Evolutionary conservation across 2,113 vertebrate species (phyloP).

Genomic region (Harpagus bidentatus): DNA sequence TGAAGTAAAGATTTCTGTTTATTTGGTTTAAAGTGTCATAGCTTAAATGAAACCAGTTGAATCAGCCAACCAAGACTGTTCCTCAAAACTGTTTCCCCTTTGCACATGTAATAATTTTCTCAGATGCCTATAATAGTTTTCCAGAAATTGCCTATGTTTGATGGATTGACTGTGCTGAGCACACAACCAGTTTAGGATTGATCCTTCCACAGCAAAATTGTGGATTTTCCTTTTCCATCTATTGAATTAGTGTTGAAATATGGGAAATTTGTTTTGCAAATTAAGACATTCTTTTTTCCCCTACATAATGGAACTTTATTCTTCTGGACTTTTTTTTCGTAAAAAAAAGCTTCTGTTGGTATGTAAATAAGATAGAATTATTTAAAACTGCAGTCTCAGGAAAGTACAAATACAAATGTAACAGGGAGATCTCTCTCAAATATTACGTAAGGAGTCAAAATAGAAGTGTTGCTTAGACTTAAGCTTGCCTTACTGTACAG

Average conservation of each 20-base stretch:
- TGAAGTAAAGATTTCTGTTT: background rate
- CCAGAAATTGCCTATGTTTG: background rate
- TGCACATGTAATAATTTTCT: background rate
- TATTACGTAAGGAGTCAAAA: background rate
- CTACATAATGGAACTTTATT: background rate
- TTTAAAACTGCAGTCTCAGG: background rate
- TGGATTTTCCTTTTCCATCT: background rate
- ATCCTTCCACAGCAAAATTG: background rate
- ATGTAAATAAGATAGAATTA: background rate
- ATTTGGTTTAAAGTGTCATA: background rate
- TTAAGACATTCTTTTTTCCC: background rate
- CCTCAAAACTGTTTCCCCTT: background rate
- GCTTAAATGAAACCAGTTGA: background rate
- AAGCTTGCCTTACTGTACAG: background rate
- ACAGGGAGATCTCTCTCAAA: background rate
- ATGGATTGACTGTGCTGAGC: background rate
- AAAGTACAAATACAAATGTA: background rate
- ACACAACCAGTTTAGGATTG: background rate
- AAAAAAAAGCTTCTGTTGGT: background rate
- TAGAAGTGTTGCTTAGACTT: background rate
- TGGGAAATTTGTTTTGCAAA: background rate
- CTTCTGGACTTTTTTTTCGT: background rate
- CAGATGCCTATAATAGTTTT: background rate
- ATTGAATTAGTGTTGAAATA: background rate
- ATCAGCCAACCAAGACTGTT: background rate